These are phyloP conservation scores for Luehdorfia chinensis DNA, from an alignment of 1,140 invertebrate species.

Conservation along the genomic window DNA sequence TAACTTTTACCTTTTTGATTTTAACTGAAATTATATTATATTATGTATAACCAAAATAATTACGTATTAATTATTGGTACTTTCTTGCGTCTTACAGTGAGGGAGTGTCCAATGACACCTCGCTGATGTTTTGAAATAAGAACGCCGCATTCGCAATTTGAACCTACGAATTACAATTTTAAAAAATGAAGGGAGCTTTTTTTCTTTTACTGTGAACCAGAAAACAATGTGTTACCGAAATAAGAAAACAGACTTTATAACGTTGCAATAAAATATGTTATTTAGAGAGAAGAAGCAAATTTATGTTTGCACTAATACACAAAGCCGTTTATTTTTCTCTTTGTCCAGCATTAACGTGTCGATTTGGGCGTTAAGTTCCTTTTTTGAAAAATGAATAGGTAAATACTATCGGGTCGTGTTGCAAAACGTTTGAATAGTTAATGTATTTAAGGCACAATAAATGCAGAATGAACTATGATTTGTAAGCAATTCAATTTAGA, in stretches of 20 bases:
- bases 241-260: constrained; percentile 25
- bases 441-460: constrained; percentile 25
- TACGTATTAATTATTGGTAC: constrained; percentile 27
- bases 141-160: constrained; percentile 71
- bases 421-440: constrained; percentile 50
- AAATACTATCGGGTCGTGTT: constrained; percentile 68
- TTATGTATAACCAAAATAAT: too few relatives aligned
- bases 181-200: constrained; percentile 70
- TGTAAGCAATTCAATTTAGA: constrained; percentile 4
- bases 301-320: constrained; percentile 52
- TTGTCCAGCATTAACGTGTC: constrained; percentile 67
- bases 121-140: constrained; percentile 74
- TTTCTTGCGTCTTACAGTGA: constrained; percentile 38
- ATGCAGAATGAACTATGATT: constrained; percentile 18
- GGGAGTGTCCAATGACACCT: constrained; percentile 74
- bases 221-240: not conserved
- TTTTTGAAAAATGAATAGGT: constrained; percentile 76
- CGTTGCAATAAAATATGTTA: constrained; percentile 15
- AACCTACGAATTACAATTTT: constrained; percentile 75
- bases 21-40: too few relatives aligned
- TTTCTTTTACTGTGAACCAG: constrained; percentile 42
- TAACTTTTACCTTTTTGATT: too few relatives aligned
- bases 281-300: constrained; percentile 12
- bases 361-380: constrained; percentile 75
- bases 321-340: constrained; percentile 75